These are phyloP conservation scores for Drosophila dunni DNA, from an alignment of 1,140 invertebrate species.

Conservation along the genomic window DNA sequence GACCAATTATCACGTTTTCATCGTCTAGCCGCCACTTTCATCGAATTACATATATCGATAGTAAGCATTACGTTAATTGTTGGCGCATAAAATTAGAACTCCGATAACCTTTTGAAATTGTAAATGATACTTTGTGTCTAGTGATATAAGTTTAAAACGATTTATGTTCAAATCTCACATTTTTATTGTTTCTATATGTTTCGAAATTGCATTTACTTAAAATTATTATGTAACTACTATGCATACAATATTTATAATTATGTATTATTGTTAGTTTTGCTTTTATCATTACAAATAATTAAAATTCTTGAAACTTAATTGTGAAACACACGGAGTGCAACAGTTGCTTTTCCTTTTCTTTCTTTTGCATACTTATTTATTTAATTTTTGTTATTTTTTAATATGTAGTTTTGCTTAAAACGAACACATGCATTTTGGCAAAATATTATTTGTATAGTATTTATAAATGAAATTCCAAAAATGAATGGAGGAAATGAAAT, in stretches of 20 bases:
- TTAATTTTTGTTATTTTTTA: slow-evolving; percentile 10
- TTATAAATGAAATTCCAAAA: slow-evolving; percentile 21
- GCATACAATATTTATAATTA: slow-evolving; percentile 63
- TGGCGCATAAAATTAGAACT: not conserved
- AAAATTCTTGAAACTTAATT: slow-evolving; percentile 74
- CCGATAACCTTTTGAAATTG: too few species aligned
- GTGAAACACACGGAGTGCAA: slow-evolving; percentile 63
- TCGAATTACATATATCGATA: not conserved
- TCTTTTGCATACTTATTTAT: slow-evolving; percentile 14
- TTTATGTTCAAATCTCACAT: slow-evolving; percentile 79
- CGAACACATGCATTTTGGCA: slow-evolving; percentile 80
- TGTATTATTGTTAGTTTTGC: slow-evolving; percentile 54
- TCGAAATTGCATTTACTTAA: slow-evolving; percentile 81
- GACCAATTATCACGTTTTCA: slow-evolving; percentile 6
- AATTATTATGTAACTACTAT: slow-evolving; percentile 79
- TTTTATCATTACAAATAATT: slow-evolving; percentile 67
- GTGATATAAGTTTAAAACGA: not conserved
- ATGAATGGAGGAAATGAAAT: slow-evolving; percentile 23
- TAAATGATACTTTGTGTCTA: too few species aligned
- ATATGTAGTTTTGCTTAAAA: slow-evolving; percentile 60
- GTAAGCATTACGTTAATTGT: not conserved
- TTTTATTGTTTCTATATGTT: slow-evolving; percentile 82
- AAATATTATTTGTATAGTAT: slow-evolving; percentile 48
- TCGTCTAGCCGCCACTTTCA: slow-evolving; percentile 16
- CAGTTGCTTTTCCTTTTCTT: slow-evolving; percentile 32